Evolutionary conservation across 2,797 vertebrate genomes (phyloP).

Genomic region (Dryobates pubescens): DNA sequence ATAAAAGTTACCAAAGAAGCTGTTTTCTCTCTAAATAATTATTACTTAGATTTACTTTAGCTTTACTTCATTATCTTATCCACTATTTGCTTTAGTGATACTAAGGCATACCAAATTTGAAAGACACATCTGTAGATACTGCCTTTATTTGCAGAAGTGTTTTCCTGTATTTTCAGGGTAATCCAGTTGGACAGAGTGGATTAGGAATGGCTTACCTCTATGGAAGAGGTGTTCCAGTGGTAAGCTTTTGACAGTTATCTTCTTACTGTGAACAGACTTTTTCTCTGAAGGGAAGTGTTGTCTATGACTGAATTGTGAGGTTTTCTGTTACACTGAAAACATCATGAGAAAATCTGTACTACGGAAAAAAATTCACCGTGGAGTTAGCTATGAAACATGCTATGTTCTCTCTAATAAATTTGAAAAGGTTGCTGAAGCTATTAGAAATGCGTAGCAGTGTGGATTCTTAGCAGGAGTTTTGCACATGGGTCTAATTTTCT

Average conservation of each 20-base stretch:
- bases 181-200: constrained; percentile 97
- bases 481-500: neutral
- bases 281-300: neutral
- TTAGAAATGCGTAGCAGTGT: neutral
- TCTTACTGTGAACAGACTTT: neutral
- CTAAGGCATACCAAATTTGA: neutral
- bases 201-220: constrained; percentile 98
- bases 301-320: neutral
- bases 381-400: neutral
- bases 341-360: neutral
- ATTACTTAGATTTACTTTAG: neutral
- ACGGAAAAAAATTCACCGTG: neutral
- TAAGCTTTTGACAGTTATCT: constrained; percentile 72
- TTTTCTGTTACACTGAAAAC: neutral
- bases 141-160: neutral
- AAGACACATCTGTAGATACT: neutral
- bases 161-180: constrained; percentile 83
- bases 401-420: neutral
- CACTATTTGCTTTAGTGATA: neutral
- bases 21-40: neutral
- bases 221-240: constrained; percentile 95
- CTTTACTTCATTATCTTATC: neutral
- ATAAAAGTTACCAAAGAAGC: neutral
- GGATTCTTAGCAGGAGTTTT: neutral
- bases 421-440: neutral